Percentiles rank a stretch among this genome's conserved stretches.
Evolutionary conservation across 1,140 invertebrate species (phyloP).

Genomic region (Drosophila murphyi): DNA sequence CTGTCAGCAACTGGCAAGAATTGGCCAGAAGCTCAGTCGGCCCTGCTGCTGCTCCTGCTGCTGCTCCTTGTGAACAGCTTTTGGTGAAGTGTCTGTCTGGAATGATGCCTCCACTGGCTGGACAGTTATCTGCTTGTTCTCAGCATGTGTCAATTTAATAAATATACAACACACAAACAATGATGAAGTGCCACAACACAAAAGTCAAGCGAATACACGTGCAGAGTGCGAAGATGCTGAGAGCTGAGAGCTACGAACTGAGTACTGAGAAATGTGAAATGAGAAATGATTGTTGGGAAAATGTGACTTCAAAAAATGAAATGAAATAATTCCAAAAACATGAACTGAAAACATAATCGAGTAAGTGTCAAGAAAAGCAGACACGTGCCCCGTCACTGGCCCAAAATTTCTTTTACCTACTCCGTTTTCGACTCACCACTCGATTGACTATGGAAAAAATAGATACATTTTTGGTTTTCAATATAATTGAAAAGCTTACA

Average conservation of each 20-base stretch:
- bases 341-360: constrained; percentile 81
- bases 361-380: constrained; percentile 74
- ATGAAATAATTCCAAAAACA: constrained; percentile 82
- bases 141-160: constrained; percentile 80
- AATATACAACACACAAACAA: constrained; percentile 76
- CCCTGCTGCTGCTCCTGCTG: constrained; percentile 16
- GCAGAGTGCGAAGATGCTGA: constrained; percentile 21
- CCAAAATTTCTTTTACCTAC: constrained; percentile 13
- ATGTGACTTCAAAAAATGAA: constrained; percentile 68
- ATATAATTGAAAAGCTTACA: background rate
- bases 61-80: background rate
- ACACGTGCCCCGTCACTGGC: constrained; percentile 36
- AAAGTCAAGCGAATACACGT: constrained; percentile 9
- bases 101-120: constrained; percentile 38
- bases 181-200: constrained; percentile 57
- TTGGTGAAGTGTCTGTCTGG: background rate
- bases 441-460: constrained; percentile 3
- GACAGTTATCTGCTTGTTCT: constrained; percentile 62
- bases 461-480: background rate
- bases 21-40: constrained; percentile 11
- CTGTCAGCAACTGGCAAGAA: constrained; percentile 31
- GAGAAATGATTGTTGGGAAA: constrained; percentile 18
- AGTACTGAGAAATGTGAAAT: background rate
- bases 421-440: background rate
- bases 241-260: background rate